Evolutionary conservation across 2,888 invertebrate genomes (phyloP).

Genomic region (Glomeris marginata): DNA sequence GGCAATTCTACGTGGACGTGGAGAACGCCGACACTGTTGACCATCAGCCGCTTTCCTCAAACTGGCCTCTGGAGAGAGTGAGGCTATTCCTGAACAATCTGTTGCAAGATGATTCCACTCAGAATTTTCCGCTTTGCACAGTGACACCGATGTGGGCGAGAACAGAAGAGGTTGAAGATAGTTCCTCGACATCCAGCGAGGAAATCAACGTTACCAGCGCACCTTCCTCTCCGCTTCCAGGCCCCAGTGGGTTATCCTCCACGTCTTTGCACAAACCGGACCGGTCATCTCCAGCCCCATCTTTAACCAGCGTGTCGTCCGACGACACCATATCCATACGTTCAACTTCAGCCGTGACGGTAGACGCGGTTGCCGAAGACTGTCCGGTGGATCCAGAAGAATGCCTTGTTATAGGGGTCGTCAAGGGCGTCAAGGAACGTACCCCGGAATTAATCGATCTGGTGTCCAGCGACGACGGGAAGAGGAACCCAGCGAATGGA

Average conservation of each 20-base stretch:
- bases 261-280: background rate
- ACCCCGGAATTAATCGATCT: slow-evolving; percentile 44
- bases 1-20: background rate
- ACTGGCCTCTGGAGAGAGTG: slow-evolving; percentile 1
- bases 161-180: background rate
- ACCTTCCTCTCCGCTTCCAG: slow-evolving; percentile 15
- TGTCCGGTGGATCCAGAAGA: background rate
- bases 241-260: slow-evolving; percentile 11
- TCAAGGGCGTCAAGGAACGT: slow-evolving; percentile 48
- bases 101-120: background rate
- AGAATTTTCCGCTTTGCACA: background rate
- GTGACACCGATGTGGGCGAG: background rate
- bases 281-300: background rate
- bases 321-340: background rate
- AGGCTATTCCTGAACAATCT: slow-evolving; percentile 1
- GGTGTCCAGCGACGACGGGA: background rate
- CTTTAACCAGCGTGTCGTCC: background rate
- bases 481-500: background rate
- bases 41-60: background rate
- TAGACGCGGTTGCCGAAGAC: background rate
- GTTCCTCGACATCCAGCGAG: background rate
- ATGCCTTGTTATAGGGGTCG: slow-evolving; percentile 40
- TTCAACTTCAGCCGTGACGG: background rate
- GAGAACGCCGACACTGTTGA: background rate
- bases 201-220: slow-evolving; percentile 7